Evolutionary conservation across 2,888 invertebrate genomes (phyloP), one percentile per base, ranked within the genome.

Genomic region (Ennomos erosarius): DNA sequence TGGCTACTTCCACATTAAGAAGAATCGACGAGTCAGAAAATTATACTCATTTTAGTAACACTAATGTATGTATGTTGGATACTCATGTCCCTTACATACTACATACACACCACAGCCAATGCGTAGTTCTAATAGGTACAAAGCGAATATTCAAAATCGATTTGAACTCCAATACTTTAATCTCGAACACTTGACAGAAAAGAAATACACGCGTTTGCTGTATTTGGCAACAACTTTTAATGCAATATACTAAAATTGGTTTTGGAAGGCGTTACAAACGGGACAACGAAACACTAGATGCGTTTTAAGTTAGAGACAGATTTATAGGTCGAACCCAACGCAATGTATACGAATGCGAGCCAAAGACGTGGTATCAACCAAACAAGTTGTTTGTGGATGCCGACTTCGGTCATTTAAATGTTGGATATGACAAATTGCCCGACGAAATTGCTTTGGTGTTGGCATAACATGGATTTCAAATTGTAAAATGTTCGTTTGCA

Each of bases 351-450:
- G 76, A 87, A 81, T 85, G 80, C 79, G 76, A 81, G 76, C 67
- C 74, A 68, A 79, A 75, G 79, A 76, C 80, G 76, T 79, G 75
- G 80, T 79, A 85, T 87, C 84, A 81, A 79, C 81, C 80, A 82
- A 87, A 85, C 87, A 88, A 88, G 74, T 86, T 84, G 84, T 87
- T 87, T 83, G 81, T 72, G 76, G 75, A 72, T 77, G 81, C 79
- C 80, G 84, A 87, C 83, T 88, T 87, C 78, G 85, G 88, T 86
- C 88, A 88, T 90, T 88, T 88, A 87, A 88, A 88, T 88, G 88
- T 82, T 85, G 77, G 77, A 73, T 84, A 85, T 88, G 88, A 90
- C 84, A 88, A 87, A 89, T 75, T 87, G 85, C 81, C 77, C 64
- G 71, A 65, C 74, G 73, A 77, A 83, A 87, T 84, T 85, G 82